Base-by-base conservation (phyloP, 2,113 vertebrate species). In the Rhea pennata region DNA sequence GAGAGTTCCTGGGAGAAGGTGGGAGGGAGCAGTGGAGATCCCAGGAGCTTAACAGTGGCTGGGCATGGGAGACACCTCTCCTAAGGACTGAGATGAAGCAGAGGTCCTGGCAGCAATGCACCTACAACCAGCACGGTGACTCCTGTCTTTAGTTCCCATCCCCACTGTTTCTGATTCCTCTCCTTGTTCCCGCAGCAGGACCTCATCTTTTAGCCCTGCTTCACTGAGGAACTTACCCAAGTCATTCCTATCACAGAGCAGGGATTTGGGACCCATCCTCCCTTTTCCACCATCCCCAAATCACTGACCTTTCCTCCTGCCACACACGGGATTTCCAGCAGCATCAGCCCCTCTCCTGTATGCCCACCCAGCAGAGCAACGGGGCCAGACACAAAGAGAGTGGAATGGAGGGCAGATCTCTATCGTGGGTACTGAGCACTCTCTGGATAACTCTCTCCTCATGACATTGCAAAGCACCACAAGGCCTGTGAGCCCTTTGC, bases 331-430 rank as follows among this genome's bases (percentile, higher is more conserved):
- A 27, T 24, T 44, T 3, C 5, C 10, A 7, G 69, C 22, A 61
- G 42, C 58, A 40, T 21, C 11, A 29, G 22, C n/a, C n/a, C 20
- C 0, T 0, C 27, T 79, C 48, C 62, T 12, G 29, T 23, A 27
- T n/a, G 39, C 33, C 51, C 73, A 54, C 10, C n/a, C 54, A 53
- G 20, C 54, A 58, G 20, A 8, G 44, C 17, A 65, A 27, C 42
- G 39, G 17, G n/a, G 39, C 12, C 54, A 8, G 4, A 24, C 22
- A 46, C 46, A 48, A 62, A 11, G 56, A 27, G 67, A 70, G 42
- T 1, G 5, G 33, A 9, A 44, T 27, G 26, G 36, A 56, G 29
- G 48, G 54, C 17, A 10, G 19, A 24, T 39, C 31, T 48, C 26
- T 80, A 48, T 70, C 7, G 0, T 1, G 0, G 26, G 27, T 33